phyloP scores from a whole-genome alignment of 2,888 invertebrate genomes.

The Digitonthophagus gazella region DNA sequence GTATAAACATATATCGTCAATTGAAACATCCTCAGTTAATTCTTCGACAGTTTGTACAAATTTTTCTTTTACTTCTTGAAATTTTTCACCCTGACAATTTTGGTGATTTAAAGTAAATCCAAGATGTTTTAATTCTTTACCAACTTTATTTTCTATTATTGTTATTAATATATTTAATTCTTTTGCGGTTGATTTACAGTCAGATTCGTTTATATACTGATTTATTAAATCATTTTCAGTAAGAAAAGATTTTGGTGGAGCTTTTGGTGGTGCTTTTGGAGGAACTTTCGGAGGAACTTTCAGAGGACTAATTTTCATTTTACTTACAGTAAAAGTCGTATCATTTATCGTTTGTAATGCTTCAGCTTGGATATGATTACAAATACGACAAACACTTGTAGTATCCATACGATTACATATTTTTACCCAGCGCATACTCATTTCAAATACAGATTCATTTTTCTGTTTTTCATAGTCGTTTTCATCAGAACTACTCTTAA shows the following conservation, averaged over 20 bases:
- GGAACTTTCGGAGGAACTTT: no score
- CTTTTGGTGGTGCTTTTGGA: no score
- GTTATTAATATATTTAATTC: neutral
- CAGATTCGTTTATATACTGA: neutral
- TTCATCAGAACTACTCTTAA: neutral
- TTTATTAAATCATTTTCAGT: neutral
- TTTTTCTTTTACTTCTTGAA: neutral
- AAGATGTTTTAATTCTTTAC: neutral
- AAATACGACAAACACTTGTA: neutral
- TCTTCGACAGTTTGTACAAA: neutral
- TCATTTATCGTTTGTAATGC: no score
- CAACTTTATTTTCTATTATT: neutral
- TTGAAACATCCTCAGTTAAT: neutral
- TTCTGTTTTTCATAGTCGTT: neutral
- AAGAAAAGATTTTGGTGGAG: no score
- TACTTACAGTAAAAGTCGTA: no score
- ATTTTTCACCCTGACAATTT: neutral
- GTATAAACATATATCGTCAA: neutral
- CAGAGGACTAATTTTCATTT: no score
- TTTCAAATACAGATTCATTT: neutral
- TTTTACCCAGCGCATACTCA: neutral
- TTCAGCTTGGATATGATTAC: no score
- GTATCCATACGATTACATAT: neutral
- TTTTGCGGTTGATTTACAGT: neutral
- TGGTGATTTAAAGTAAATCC: neutral